A percentile compares a stretch with the other conserved stretches of the same genome.
Conservation (phyloP, 2,797 vertebrate species). For the Ctenopoma kingsleyae region DNA sequence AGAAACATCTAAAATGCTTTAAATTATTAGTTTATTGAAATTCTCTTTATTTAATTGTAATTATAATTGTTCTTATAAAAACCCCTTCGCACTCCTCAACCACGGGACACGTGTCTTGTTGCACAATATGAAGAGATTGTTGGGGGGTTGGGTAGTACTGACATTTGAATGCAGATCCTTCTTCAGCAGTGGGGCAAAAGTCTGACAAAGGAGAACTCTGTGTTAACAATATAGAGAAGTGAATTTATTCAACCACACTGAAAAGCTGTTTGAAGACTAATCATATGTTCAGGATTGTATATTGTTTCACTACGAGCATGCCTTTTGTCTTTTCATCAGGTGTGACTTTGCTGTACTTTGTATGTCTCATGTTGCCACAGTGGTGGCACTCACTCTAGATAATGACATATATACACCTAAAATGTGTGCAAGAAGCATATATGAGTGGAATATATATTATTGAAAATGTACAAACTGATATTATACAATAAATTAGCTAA, state of each 20-base stretch:
- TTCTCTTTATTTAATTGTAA: constrained; percentile 25
- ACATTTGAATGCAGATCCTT: constrained; percentile 50
- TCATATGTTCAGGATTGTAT: constrained; percentile 53
- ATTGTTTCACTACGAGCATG: constrained; percentile 74
- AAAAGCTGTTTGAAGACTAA: constrained; percentile 36
- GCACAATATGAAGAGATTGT: constrained; percentile 52
- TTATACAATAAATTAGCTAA: constrained; percentile 73
- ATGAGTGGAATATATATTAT: constrained; percentile 72
- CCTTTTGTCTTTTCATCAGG: constrained; percentile 63
- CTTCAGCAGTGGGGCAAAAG: constrained; percentile 39
- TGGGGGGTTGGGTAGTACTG: neutral
- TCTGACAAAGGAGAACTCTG: constrained; percentile 16
- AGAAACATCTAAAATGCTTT: constrained; percentile 32
- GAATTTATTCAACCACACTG: constrained; percentile 35
- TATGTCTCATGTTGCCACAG: constrained; percentile 40
- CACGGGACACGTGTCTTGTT: constrained; percentile 25
- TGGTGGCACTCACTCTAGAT: constrained; percentile 44
- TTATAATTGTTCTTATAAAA: no score
- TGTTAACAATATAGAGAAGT: constrained; percentile 29
- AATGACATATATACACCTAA: constrained; percentile 57
- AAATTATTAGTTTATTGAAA: constrained; percentile 26
- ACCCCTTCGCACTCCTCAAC: constrained; percentile 13
- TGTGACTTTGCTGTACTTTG: constrained; percentile 59
- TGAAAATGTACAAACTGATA: constrained; percentile 67
- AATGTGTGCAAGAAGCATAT: constrained; percentile 68